A percentile compares a stretch with the other conserved stretches of the same genome.
Evolutionary conservation across 2,113 vertebrate species (phyloP).

Genomic region (Procavia capensis): DNA sequence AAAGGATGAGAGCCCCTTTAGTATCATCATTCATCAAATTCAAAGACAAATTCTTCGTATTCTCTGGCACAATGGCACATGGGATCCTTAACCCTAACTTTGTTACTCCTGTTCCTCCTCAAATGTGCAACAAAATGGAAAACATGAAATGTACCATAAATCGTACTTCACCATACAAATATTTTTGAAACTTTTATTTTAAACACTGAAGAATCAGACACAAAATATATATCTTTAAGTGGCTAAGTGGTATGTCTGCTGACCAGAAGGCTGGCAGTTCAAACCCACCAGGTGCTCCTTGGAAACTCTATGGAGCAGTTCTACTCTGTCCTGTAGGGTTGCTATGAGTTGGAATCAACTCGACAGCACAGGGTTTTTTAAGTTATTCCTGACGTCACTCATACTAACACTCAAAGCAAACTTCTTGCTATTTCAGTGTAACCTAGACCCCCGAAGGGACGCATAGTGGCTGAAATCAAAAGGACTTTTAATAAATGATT

Average conservation of each 20-base stretch:
- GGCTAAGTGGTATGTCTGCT: too few relatives aligned
- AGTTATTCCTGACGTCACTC: background rate
- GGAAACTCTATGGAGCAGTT: too few relatives aligned
- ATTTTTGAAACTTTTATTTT: background rate
- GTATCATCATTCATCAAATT: background rate
- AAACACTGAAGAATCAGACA: background rate
- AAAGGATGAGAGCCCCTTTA: background rate
- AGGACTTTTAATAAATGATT: background rate
- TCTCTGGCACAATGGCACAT: background rate
- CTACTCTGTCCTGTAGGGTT: too few relatives aligned
- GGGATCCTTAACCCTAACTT: background rate
- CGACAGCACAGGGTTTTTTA: too few relatives aligned
- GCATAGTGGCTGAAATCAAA: background rate
- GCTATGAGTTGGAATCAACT: too few relatives aligned
- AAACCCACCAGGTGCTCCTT: too few relatives aligned
- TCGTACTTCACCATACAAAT: background rate
- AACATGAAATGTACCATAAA: background rate
- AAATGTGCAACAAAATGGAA: background rate
- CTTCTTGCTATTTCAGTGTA: background rate
- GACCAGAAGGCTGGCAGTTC: too few relatives aligned
- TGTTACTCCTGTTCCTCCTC: background rate
- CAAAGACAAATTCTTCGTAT: background rate
- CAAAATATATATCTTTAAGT: background rate
- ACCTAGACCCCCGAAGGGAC: background rate
- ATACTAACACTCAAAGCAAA: background rate